phyloP scores from a whole-genome alignment of 2,888 invertebrate species.

The Eledona agricola region DNA sequence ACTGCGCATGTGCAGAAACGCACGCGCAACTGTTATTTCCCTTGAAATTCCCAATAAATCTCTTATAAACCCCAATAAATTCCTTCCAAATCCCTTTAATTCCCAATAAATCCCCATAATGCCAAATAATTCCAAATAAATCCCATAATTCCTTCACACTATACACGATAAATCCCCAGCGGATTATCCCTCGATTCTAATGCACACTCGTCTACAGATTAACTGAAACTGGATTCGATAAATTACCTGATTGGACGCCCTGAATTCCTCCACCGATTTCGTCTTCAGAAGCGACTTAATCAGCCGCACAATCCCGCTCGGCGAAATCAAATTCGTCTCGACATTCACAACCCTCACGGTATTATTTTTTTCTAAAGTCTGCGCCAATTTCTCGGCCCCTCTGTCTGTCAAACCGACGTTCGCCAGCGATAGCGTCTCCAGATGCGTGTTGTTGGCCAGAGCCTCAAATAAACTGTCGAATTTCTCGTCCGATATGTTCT shows the following conservation, averaged over 20 bases:
- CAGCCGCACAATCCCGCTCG: conserved; percentile 84
- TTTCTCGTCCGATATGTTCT: conserved; percentile 97
- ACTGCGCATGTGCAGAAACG: too few species aligned
- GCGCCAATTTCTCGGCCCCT: conserved; percentile 82
- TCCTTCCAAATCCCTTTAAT: too few species aligned
- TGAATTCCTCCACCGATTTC: conserved; percentile 90
- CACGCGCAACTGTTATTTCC: too few species aligned
- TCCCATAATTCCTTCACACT: too few species aligned
- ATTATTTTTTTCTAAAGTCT: conserved; percentile 82
- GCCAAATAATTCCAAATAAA: too few species aligned
- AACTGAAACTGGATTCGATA: too few species aligned
- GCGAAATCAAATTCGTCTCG: conserved; percentile 97
- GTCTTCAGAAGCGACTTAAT: conserved; percentile 87
- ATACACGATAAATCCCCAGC: too few species aligned
- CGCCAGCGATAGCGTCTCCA: conserved; percentile 90
- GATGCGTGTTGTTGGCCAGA: conserved; percentile 87
- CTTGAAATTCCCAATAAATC: too few species aligned
- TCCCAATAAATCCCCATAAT: too few species aligned
- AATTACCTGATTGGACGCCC: conserved; percentile 99
- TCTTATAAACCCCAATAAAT: too few species aligned
- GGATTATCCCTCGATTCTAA: too few species aligned
- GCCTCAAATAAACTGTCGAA: conserved; percentile 89
- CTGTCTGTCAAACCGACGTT: conserved; percentile 94
- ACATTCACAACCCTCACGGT: conserved; percentile 86
- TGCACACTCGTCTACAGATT: too few species aligned